Conservation (phyloP, 2,113 vertebrate genomes). For the Desmodus rotundus region DNA sequence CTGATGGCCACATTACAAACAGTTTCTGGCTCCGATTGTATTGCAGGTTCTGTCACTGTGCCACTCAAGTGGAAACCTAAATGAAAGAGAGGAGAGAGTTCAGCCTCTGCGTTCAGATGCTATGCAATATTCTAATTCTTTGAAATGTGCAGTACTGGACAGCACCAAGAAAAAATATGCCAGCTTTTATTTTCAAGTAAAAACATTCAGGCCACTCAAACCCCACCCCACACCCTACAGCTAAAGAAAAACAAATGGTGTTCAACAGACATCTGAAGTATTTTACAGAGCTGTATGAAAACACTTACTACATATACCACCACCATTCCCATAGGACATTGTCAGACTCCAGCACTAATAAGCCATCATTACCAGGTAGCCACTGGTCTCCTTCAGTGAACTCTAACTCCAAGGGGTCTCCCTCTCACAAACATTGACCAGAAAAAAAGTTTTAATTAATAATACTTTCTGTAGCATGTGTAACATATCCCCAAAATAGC, state of each 20-base stretch:
- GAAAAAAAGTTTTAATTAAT: background rate
- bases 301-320: background rate
- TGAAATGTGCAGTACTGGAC: background rate
- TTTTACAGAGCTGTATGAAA: background rate
- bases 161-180: background rate
- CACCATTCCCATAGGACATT: background rate
- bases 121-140: background rate
- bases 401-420: background rate
- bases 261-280: background rate
- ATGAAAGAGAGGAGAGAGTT: background rate
- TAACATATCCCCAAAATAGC: background rate
- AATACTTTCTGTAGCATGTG: background rate
- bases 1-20: slow-evolving; percentile 98
- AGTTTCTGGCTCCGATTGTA: slow-evolving; percentile 92
- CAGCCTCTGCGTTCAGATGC: background rate
- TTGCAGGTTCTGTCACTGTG: slow-evolving; percentile 96
- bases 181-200: slow-evolving; percentile 11
- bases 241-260: background rate
- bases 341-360: background rate
- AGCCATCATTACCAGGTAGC: background rate
- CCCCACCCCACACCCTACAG: background rate
- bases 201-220: background rate
- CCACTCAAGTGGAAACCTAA: slow-evolving; percentile 97
- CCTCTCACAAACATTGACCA: background rate
- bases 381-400: background rate